Conservation (phyloP, 2,888 invertebrate species). For the Orgyia antiqua region DNA sequence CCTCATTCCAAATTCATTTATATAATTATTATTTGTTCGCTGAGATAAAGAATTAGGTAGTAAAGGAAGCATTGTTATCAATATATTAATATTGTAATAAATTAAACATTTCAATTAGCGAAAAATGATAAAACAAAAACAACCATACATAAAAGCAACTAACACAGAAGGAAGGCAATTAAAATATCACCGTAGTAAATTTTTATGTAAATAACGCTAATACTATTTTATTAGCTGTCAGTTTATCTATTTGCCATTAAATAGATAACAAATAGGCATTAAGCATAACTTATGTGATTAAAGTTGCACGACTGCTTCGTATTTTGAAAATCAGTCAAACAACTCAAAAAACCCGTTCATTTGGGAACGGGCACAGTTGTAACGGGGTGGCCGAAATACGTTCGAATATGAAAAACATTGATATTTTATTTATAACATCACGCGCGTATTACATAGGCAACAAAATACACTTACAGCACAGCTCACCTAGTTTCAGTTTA, state of each 20-base stretch:
- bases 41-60: too few species aligned
- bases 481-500: neutral
- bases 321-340: conserved; percentile 24
- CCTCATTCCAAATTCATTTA: too few species aligned
- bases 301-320: conserved; percentile 10
- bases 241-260: conserved; percentile 7
- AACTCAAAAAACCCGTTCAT: conserved; percentile 33
- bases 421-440: neutral
- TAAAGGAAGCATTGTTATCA: too few species aligned
- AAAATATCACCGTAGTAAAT: too few species aligned
- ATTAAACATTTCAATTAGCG: neutral
- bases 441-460: neutral
- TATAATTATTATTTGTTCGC: too few species aligned
- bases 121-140: neutral
- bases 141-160: too few species aligned
- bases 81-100: too few species aligned
- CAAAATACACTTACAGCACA: neutral
- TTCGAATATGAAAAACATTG: conserved; percentile 8
- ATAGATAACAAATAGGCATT: conserved; percentile 9
- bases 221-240: conserved; percentile 10
- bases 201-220: conserved; percentile 12
- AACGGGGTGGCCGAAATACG: conserved; percentile 37
- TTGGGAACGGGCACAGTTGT: conserved; percentile 23
- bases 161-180: too few species aligned
- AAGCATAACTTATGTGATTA: conserved; percentile 10